Evolutionary conservation across 2,797 vertebrate species (phyloP), one percentile per base, ranked within the genome.

Genomic region (Xenentodon cancila): DNA sequence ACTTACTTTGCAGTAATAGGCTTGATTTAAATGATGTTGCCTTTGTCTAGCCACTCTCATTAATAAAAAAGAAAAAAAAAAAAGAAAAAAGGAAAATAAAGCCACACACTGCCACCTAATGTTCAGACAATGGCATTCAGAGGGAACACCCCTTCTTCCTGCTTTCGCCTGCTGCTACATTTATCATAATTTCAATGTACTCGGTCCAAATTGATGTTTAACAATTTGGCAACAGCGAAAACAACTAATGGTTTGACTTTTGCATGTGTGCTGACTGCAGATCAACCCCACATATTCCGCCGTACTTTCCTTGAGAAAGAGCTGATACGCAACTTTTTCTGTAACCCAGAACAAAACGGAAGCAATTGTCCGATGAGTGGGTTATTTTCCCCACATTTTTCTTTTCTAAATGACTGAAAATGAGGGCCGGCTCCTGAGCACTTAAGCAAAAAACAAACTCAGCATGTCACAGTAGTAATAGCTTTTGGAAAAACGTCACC

Each of bases 81-180:
- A 32, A 12, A 13, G 5, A 13, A 37, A 37, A 37, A 13, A 4
- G 12, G 12, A 11, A 34, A 40, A 62, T 3, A 12, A 49, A 86
- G 87, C 61, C 63, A 65, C 56, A 83, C 48, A 87, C 84, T 89
- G 88, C 87, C 91, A 87, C 71, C 91, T 88, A 78, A 84, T 89
- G 90, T 57, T 59, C 17, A 62, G n/a, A 43, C 12, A 9, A 1
- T 3, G 27, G 5, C 6, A 71, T 42, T 76, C n/a, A 69, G 19
- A 73, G 61, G 80, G 69, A 71, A 71, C 30, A 16, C 64, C 59
- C 76, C 56, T 51, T 4, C 16, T 15, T 27, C 13, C 15, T 1
- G 16, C 1, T 18, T 51, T 20, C 13, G 42, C 53, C 49, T 56
- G 43, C 64, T 65, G 63, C 43, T 46, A n/a, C 22, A 68, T 53